These are phyloP conservation scores for Lithophane semibrunnea DNA, from an alignment of 2,888 invertebrate species.

Conservation along the genomic window DNA sequence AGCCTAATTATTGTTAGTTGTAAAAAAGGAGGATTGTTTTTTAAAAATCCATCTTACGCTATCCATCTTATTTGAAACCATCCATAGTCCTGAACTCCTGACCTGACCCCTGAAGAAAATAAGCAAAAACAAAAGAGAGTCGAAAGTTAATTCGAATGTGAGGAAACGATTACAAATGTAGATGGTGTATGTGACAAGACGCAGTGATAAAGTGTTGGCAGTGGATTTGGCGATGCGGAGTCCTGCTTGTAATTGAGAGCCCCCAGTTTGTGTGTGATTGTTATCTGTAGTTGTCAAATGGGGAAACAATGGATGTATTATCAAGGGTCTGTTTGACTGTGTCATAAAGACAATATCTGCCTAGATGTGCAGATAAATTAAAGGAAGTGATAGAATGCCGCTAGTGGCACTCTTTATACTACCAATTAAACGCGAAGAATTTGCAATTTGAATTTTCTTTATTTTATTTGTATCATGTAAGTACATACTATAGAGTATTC, in stretches of 20 bases:
- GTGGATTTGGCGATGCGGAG: constrained; percentile 71
- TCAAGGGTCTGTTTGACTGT: not conserved
- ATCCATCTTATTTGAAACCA: not conserved
- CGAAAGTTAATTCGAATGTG: constrained; percentile 28
- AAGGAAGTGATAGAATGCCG: no score
- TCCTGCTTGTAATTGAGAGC: constrained; percentile 63
- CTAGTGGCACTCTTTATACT: no score
- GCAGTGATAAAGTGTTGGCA: constrained; percentile 69
- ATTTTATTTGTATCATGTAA: no score
- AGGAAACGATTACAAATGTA: constrained; percentile 52
- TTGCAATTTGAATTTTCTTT: no score
- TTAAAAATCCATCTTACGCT: no score
- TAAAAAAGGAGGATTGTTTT: not conserved
- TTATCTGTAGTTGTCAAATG: constrained; percentile 37
- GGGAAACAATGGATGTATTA: constrained; percentile 35
- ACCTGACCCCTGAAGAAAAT: not conserved
- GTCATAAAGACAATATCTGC: not conserved
- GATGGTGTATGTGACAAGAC: constrained; percentile 62
- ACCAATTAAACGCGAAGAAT: not conserved
- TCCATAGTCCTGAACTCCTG: not conserved
- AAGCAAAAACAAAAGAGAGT: constrained; percentile 31
- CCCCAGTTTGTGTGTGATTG: constrained; percentile 41
- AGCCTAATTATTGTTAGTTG: no score
- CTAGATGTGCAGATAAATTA: not conserved
- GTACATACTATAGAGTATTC: no score